These are phyloP conservation scores for Drosophila setifemur DNA, from an alignment of 1,140 invertebrate species.

Conservation along the genomic window DNA sequence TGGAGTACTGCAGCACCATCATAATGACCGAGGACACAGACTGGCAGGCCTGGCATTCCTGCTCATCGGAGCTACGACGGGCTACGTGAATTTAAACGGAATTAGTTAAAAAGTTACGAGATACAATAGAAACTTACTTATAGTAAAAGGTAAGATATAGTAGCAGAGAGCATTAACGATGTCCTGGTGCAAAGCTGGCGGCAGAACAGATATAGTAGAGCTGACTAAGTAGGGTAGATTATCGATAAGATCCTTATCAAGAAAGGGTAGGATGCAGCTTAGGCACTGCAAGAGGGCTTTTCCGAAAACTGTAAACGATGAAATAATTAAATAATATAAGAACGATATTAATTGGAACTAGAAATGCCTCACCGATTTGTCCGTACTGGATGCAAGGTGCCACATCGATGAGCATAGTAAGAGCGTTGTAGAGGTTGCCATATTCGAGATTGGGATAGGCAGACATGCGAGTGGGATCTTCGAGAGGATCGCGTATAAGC, in stretches of 20 bases:
- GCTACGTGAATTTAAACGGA: conserved; percentile 82
- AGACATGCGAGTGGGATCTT: conserved; percentile 92
- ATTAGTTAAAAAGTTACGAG: background rate
- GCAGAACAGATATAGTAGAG: conserved; percentile 95
- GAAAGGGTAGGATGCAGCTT: conserved; percentile 96
- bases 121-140: conserved; percentile 86
- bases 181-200: conserved; percentile 94
- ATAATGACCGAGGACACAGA: conserved; percentile 97
- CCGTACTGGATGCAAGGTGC: conserved; percentile 92
- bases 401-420: conserved; percentile 92
- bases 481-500: conserved; percentile 92
- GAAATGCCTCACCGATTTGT: conserved; percentile 86
- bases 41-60: conserved; percentile 93
- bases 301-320: conserved; percentile 91
- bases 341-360: fast-evolving
- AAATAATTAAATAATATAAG: background rate
- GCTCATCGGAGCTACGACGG: conserved; percentile 85
- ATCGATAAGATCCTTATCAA: conserved; percentile 98
- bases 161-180: conserved; percentile 97
- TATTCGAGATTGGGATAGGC: conserved; percentile 98
- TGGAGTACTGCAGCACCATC: conserved; percentile 98
- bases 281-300: conserved; percentile 94
- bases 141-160: conserved; percentile 97
- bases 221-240: conserved; percentile 97
- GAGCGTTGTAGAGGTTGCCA: conserved; percentile 93